A percentile compares a stretch with the other conserved stretches of the same genome.
These are phyloP conservation scores for Caradrina clavipalpis DNA, from an alignment of 2,888 invertebrate species.

Conservation along the genomic window DNA sequence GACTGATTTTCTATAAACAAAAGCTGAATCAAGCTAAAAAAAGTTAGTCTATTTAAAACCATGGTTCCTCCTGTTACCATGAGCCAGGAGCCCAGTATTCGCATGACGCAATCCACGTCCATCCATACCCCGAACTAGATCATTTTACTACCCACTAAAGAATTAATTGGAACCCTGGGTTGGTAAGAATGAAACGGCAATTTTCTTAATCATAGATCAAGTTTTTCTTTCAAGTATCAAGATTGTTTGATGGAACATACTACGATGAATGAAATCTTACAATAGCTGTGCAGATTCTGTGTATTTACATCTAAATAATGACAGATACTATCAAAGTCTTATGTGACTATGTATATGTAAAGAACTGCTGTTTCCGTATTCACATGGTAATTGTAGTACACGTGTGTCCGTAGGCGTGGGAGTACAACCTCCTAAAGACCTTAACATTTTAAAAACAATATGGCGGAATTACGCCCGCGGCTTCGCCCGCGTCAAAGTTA, in stretches of 20 bases:
- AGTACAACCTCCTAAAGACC: conserved; percentile 9
- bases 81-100: too few species aligned
- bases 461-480: too few species aligned
- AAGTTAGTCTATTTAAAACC: too few species aligned
- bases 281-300: not conserved
- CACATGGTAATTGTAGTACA: conserved; percentile 7
- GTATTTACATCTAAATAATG: not conserved
- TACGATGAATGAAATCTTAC: not conserved
- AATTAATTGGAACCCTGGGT: conserved; percentile 16
- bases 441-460: conserved; percentile 18
- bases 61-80: too few species aligned
- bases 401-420: conserved; percentile 24
- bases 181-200: not conserved
- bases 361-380: conserved; percentile 5
- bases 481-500: too few species aligned
- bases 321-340: conserved; percentile 9
- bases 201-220: too few species aligned
- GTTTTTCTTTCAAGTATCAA: not conserved
- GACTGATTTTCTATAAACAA: too few species aligned
- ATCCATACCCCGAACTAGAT: too few species aligned
- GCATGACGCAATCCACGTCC: too few species aligned
- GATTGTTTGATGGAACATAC: not conserved
- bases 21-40: too few species aligned
- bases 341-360: too few species aligned
- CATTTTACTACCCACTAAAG: not conserved